A percentile compares a stretch with the other conserved stretches of the same genome.
Evolutionary conservation across 1,140 invertebrate genomes (phyloP).

Genomic region (Tenebrio molitor): DNA sequence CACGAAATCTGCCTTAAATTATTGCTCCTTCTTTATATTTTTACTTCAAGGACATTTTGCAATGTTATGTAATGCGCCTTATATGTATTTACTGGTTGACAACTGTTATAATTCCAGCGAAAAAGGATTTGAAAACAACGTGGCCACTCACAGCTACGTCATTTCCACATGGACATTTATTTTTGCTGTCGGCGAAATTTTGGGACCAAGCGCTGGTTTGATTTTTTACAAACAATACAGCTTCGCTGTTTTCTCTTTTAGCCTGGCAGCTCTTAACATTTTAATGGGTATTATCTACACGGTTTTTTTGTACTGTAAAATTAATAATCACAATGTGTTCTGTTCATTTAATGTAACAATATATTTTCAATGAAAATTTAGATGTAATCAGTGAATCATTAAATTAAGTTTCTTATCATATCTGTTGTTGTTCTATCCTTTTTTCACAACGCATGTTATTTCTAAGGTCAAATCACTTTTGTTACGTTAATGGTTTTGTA

Average conservation of each 20-base stretch:
- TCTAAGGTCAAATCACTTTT: background rate
- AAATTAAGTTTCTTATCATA: background rate
- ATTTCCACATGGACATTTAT: slow-evolving; percentile 25
- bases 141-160: slow-evolving; percentile 30
- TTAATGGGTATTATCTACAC: background rate
- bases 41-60: no score
- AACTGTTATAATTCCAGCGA: slow-evolving; percentile 26
- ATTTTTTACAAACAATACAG: background rate
- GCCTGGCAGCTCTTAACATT: slow-evolving; percentile 10
- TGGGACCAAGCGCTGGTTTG: background rate
- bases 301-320: slow-evolving; percentile 12
- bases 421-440: background rate
- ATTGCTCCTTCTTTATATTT: no score
- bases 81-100: no score
- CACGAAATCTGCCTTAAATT: no score
- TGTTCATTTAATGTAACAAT: slow-evolving; percentile 10
- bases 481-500: background rate
- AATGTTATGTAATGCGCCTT: no score
- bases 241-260: background rate
- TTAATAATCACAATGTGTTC: slow-evolving; percentile 7
- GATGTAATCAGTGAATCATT: background rate
- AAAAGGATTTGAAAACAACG: slow-evolving; percentile 8
- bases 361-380: slow-evolving; percentile 9
- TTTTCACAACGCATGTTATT: background rate
- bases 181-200: slow-evolving; percentile 24